Percentiles rank a stretch among this genome's conserved stretches.
These are phyloP conservation scores for Burhinus oedicnemus DNA, from an alignment of 2,113 vertebrate genomes.

Conservation along the genomic window DNA sequence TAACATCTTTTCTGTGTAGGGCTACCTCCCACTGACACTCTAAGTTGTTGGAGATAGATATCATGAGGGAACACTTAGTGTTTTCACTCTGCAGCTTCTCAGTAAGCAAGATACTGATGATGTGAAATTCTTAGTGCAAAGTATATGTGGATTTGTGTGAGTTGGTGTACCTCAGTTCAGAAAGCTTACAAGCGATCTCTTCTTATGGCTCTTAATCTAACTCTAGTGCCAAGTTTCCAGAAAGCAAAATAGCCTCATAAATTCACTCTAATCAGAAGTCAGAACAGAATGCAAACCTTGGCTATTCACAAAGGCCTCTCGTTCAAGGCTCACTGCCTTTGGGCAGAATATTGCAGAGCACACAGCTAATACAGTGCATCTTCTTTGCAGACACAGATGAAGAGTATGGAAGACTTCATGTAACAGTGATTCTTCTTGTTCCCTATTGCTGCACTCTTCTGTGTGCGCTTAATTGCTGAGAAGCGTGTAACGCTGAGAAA, in stretches of 20 bases:
- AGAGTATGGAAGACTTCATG: not conserved
- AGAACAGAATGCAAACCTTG: not conserved
- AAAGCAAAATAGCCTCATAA: not conserved
- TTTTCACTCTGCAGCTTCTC: not conserved
- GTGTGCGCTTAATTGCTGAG: not conserved
- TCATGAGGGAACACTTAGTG: not conserved
- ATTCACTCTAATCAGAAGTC: not conserved
- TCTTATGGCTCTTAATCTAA: not conserved
- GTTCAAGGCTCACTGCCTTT: not conserved
- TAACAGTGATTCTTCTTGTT: not conserved
- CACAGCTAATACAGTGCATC: not conserved
- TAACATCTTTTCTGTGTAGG: not conserved
- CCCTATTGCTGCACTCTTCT: not conserved
- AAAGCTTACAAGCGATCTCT: not conserved
- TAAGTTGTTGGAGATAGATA: not conserved
- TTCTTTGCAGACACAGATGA: not conserved
- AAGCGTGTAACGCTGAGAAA: not conserved
- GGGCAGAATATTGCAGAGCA: not conserved
- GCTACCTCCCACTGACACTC: not conserved
- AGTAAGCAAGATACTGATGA: not conserved
- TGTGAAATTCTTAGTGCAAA: not conserved
- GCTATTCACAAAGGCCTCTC: not conserved
- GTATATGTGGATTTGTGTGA: not conserved
- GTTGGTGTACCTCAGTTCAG: not conserved
- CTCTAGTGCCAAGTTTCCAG: not conserved